phyloP scores from a whole-genome alignment of 2,888 invertebrate species.

The Acheta domesticus region DNA sequence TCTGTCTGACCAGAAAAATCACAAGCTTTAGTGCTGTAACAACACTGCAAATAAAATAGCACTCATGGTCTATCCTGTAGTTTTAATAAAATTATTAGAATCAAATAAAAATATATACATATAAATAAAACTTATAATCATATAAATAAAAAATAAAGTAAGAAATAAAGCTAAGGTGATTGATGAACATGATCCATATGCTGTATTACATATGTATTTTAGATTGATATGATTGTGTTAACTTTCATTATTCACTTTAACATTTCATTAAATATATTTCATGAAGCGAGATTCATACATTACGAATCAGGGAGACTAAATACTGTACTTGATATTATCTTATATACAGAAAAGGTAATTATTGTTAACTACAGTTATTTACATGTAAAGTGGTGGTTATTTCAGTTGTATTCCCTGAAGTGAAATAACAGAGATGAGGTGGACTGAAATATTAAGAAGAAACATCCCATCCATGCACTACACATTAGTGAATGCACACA shows the following conservation, averaged over 20 bases:
- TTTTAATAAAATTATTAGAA: no score
- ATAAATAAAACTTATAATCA: no score
- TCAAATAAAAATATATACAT: no score
- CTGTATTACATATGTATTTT: neutral
- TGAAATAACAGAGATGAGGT: constrained; percentile 26
- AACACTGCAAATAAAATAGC: no score
- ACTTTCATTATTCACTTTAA: constrained; percentile 21
- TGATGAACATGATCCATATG: neutral
- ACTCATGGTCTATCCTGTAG: no score
- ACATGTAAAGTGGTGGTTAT: constrained; percentile 28
- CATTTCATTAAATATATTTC: constrained; percentile 27
- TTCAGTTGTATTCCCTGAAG: constrained; percentile 30
- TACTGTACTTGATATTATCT: constrained; percentile 23
- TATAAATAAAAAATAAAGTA: neutral
- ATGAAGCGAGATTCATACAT: constrained; percentile 31
- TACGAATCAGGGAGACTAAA: constrained; percentile 28
- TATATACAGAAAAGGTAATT: constrained; percentile 29
- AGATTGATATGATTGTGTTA: constrained; percentile 9
- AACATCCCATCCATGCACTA: constrained; percentile 34
- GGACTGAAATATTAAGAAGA: constrained; percentile 23
- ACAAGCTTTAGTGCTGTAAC: no score
- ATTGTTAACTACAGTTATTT: constrained; percentile 27
- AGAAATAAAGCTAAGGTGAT: neutral
- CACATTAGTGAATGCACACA: constrained; percentile 41
- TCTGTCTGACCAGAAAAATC: no score